Evolutionary conservation across 1,140 invertebrate species (phyloP), one percentile per base, ranked within the genome.

Genomic region (Drosophila busckii): DNA sequence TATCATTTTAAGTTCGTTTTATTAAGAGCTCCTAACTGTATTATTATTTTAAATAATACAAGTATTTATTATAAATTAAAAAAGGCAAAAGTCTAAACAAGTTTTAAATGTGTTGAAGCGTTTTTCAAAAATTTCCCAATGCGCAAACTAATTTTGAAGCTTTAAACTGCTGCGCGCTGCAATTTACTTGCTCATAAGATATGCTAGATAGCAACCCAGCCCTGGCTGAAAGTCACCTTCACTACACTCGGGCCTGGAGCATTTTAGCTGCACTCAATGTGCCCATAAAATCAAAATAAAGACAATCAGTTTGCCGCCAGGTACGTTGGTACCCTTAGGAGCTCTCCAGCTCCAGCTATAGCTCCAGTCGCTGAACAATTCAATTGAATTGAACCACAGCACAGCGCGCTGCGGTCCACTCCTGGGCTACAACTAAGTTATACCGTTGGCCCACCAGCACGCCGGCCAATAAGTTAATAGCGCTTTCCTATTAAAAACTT

Each of bases 401-500:
- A 35, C 16, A 37, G 48, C 37, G 38, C 35, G 41, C 40, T 56
- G 35, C 29, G 25, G 40, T 34, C 56, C 61, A 58, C 9, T 40
- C 16, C 16, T n/a, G n/a, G 6, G 28, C 41, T n/a, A 13, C 31
- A 42, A 44, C 42, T 32, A n/a, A n/a, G n/a, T n/a, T n/a, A n/a
- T n/a, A n/a, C 44, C 44, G 7, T 40, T 60, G 49, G 41, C 31
- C 55, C 35, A 48, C 59, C 59, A 56, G 42, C 42, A 34, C 45
- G 68, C 52, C n/a, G 48, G 52, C 42, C 67, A 80, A 78, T 78
- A 78, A 78, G 73, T 73, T 78, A 78, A 78, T 80, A 80, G 73
- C 73, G 40, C 58, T 78, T 78, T 78, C 75, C 68, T 80, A 80
- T 80, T 80, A 80, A 80, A 80, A 80, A 82, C 69, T 82, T 82